Evolutionary conservation across 1,140 invertebrate species (phyloP).

Genomic region (Helicoverpa zea): DNA sequence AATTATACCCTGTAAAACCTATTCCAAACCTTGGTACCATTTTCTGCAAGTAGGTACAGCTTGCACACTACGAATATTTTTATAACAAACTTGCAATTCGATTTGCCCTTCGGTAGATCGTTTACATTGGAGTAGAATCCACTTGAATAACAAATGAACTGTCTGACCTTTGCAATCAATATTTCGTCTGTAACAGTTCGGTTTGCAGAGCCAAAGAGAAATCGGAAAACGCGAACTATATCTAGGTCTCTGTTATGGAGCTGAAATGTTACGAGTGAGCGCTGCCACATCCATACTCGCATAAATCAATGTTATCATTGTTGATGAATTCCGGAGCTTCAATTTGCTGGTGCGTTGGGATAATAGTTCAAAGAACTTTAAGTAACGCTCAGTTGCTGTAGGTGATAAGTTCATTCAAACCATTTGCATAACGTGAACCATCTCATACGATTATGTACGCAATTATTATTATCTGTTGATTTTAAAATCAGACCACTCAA

Average conservation of each 20-base stretch:
- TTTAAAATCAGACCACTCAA: background rate
- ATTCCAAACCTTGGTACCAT: background rate
- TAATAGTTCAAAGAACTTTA: too few species aligned
- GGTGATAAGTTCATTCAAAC: too few species aligned
- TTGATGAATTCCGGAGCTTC: background rate
- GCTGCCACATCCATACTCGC: background rate
- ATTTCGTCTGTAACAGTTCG: constrained; percentile 45
- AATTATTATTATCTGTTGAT: too few species aligned
- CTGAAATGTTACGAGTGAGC: background rate
- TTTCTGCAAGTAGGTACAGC: background rate
- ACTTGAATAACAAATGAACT: constrained; percentile 50
- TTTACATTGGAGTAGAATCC: constrained; percentile 46
- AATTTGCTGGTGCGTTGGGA: too few species aligned
- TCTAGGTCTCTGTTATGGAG: background rate
- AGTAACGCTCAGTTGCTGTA: too few species aligned
- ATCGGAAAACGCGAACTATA: constrained; percentile 28
- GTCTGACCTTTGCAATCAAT: constrained; percentile 49
- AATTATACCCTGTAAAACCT: background rate
- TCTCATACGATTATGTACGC: too few species aligned
- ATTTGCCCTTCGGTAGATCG: constrained; percentile 38
- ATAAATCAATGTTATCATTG: background rate
- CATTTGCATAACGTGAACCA: too few species aligned
- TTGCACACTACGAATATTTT: constrained; percentile 34
- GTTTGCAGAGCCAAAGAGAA: constrained; percentile 43
- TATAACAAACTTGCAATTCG: constrained; percentile 39